A percentile compares a stretch with the other conserved stretches of the same genome.
These are phyloP conservation scores for Ophion ventricosus DNA, from an alignment of 2,888 invertebrate species.

Conservation along the genomic window DNA sequence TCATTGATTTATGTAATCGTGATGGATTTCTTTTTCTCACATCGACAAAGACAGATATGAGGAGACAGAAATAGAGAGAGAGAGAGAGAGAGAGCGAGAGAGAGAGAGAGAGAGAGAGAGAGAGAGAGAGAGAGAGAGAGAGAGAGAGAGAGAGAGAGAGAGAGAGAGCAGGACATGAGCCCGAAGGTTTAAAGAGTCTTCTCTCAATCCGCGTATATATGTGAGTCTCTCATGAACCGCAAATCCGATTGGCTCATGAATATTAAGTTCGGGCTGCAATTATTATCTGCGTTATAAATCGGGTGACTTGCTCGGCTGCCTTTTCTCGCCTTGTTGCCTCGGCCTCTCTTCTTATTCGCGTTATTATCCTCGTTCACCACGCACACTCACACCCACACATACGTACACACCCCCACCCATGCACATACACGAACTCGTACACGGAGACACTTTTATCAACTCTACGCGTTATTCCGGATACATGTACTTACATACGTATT, in stretches of 20 bases:
- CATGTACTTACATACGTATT: slow-evolving; percentile 5
- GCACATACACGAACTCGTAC: too few relatives aligned
- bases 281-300: slow-evolving; percentile 84
- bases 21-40: slow-evolving; percentile 72
- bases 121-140: neutral
- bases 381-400: slow-evolving; percentile 62
- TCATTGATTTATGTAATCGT: slow-evolving; percentile 62
- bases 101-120: neutral
- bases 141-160: slow-evolving; percentile 31
- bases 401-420: slow-evolving; percentile 57
- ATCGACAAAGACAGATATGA: neutral
- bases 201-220: slow-evolving; percentile 42
- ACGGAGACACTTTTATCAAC: slow-evolving; percentile 30
- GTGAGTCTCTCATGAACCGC: slow-evolving; percentile 78
- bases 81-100: too few relatives aligned
- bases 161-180: slow-evolving; percentile 44
- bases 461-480: slow-evolving; percentile 35
- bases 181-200: slow-evolving; percentile 51
- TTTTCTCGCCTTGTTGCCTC: slow-evolving; percentile 69
- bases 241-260: slow-evolving; percentile 84
- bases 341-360: slow-evolving; percentile 65
- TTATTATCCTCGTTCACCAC: slow-evolving; percentile 73
- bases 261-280: slow-evolving; percentile 83
- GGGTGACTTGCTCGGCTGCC: slow-evolving; percentile 77
- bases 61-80: neutral